These are phyloP conservation scores for Podilymbus podiceps DNA, from an alignment of 2,113 vertebrate genomes.

Conservation along the genomic window DNA sequence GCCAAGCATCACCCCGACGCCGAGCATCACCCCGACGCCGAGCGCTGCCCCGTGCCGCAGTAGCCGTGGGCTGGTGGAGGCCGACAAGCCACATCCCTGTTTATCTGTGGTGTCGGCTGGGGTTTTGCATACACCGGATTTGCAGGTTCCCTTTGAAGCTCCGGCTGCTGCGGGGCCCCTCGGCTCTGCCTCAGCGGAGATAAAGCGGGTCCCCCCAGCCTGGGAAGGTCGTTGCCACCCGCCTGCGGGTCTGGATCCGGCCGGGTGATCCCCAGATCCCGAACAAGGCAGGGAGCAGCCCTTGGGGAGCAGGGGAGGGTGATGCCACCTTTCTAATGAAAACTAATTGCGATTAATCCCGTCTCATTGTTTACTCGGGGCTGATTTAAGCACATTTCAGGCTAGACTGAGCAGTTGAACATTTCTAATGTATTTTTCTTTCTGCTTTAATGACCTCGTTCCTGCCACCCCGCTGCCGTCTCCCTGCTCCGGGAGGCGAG, in stretches of 20 bases:
- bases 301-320: background rate
- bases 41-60: accelerated
- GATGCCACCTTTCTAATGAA: conserved; percentile 25
- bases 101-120: background rate
- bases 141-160: conserved; percentile 68
- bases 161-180: conserved; percentile 18
- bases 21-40: accelerated
- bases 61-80: accelerated
- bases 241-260: background rate
- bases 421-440: conserved; percentile 55
- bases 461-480: background rate
- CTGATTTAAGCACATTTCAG: conserved; percentile 65
- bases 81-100: accelerated
- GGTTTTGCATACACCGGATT: conserved; percentile 43
- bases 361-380: conserved; percentile 50
- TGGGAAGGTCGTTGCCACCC: background rate
- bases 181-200: background rate
- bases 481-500: background rate
- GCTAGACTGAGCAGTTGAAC: conserved; percentile 58
- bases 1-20: accelerated
- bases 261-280: background rate
- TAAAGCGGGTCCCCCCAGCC: background rate
- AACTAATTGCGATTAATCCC: conserved; percentile 59
- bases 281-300: background rate
- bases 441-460: conserved; percentile 52